Evolutionary conservation across 2,113 vertebrate species (phyloP), one percentile per base, ranked within the genome.

Genomic region (Coracopsis vasa): DNA sequence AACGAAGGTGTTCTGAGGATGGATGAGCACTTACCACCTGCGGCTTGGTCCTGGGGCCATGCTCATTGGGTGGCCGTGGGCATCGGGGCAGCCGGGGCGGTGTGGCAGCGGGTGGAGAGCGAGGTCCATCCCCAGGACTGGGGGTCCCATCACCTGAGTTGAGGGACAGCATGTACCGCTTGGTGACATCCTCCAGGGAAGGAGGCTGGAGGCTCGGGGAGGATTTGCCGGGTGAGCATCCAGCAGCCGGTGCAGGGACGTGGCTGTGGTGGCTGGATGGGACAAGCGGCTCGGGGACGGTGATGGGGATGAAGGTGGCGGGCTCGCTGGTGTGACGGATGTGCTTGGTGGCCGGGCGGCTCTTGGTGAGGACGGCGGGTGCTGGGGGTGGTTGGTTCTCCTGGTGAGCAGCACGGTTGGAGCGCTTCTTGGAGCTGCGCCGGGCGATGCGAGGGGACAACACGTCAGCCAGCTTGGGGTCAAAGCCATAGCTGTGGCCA

Each of bases 251-350:
- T 3, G 77, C 11, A 2, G 97, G 96, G 29, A 90, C 79, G 23
- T 94, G 78, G n/a, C 96, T 70, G 2, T 91, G 85, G 39, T 94
- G 98, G 48, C 90, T n/a, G 10, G 97, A 91, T 13, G 98, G 95
- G 25, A 97, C 73, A 3, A 91, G 97, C 0, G 97, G 96, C 80
- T 98, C 98, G 1, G 98, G 98, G 44, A 98, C 97, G 5, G 98
- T 47, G 69, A 99, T 98, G 71, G 99, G 99, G 33, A 98, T 81
- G 21, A 99, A 99, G 51, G 98, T 98, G 90, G 99, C 44, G 0
- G 99, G 99, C 86, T 99, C 99, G 1, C 99, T 99, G 73, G 99
- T 97, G 77, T 99, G 99, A 66, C 99, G 98, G 39, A 99, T 54
- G 9, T 99, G 99, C 69, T 99, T 99, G 88, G 97, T 45, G 56